Evolutionary conservation across 2,797 vertebrate species (phyloP).

Genomic region (Tadarida brasiliensis): DNA sequence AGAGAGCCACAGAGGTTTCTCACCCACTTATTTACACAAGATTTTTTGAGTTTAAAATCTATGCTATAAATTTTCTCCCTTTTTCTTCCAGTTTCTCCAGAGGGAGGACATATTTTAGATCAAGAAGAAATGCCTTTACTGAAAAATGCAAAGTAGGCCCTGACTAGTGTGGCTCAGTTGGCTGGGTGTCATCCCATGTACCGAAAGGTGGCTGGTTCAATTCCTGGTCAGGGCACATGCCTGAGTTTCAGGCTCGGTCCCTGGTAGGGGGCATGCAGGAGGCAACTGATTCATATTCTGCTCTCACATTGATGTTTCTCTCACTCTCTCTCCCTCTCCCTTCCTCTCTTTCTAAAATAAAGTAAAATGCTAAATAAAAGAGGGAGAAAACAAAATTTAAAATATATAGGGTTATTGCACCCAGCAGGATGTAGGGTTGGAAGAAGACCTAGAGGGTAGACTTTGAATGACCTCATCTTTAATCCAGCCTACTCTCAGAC

Average conservation of each 20-base stretch:
- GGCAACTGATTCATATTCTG: too few relatives aligned
- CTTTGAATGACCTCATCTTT: background rate
- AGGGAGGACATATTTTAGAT: background rate
- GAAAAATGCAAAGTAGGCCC: background rate
- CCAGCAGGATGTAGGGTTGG: background rate
- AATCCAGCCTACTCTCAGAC: background rate
- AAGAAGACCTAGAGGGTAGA: background rate
- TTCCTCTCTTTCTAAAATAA: too few relatives aligned
- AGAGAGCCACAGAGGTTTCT: background rate
- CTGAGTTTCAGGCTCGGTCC: too few relatives aligned
- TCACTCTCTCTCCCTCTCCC: too few relatives aligned
- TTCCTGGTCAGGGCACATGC: too few relatives aligned
- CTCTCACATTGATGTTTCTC: too few relatives aligned
- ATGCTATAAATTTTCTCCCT: background rate
- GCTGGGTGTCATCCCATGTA: too few relatives aligned
- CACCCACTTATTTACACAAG: background rate
- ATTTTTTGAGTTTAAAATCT: background rate
- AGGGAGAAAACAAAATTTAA: background rate
- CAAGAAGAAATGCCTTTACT: background rate
- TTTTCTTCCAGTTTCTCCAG: background rate
- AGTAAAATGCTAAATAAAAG: background rate
- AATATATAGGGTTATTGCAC: rapidly evolving
- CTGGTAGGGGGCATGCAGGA: too few relatives aligned
- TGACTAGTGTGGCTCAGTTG: too few relatives aligned
- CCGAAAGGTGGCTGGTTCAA: too few relatives aligned